Evolutionary conservation across 2,113 vertebrate species (phyloP).

Genomic region (Gnathonemus longibarbis): DNA sequence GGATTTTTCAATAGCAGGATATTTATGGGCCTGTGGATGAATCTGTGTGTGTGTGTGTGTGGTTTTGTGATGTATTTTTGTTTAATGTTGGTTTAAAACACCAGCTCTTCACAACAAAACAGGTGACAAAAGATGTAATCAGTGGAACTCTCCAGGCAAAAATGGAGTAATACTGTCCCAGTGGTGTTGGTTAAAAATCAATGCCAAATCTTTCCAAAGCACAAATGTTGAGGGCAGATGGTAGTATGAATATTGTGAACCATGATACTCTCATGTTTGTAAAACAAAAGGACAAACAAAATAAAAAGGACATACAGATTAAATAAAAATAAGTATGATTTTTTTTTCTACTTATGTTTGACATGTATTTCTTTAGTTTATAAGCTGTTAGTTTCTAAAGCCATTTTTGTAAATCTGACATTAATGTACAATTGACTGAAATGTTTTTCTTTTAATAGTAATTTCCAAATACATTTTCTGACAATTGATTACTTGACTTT

Average conservation of each 20-base stretch:
- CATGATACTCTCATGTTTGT: background rate
- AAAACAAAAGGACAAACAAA: background rate
- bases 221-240: background rate
- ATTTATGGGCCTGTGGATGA: background rate
- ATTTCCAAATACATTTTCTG: conserved; percentile 1
- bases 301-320: background rate
- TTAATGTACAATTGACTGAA: background rate
- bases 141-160: background rate
- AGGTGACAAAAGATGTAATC: background rate
- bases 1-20: background rate
- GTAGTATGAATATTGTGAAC: background rate
- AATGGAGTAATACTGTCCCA: background rate
- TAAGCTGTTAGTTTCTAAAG: background rate
- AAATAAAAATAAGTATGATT: background rate
- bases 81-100: background rate
- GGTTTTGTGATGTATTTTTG: background rate
- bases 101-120: background rate
- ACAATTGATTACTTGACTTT: background rate
- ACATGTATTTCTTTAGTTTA: background rate
- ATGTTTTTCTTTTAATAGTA: background rate
- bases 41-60: background rate
- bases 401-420: background rate
- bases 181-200: background rate
- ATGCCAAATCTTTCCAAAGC: background rate
- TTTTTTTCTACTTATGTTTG: background rate